A percentile compares a stretch with the other conserved stretches of the same genome.
Evolutionary conservation across 2,888 invertebrate genomes (phyloP).

Genomic region (Drosophila pseudotalamancana): DNA sequence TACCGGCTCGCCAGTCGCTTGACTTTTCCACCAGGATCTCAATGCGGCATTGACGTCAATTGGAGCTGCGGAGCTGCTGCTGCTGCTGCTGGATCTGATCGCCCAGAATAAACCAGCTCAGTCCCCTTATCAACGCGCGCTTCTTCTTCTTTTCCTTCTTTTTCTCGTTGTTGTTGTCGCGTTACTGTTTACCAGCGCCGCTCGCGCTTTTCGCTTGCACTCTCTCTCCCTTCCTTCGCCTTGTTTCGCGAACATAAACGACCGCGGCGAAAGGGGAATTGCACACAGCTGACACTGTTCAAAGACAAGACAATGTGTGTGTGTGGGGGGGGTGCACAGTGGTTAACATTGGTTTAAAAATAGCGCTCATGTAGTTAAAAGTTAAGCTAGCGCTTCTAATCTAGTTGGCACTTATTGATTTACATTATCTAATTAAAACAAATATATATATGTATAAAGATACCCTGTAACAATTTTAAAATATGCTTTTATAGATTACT

Average conservation of each 20-base stretch:
- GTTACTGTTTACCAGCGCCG: constrained; percentile 41
- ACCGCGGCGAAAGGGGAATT: constrained; percentile 3
- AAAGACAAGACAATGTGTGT: background rate
- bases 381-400: background rate
- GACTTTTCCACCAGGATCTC: constrained; percentile 71
- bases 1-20: constrained; percentile 58
- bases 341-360: constrained; percentile 2
- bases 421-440: background rate
- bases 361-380: background rate
- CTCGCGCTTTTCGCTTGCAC: background rate
- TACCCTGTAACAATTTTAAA: constrained; percentile 17
- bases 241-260: background rate
- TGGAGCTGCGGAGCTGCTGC: constrained; percentile 8
- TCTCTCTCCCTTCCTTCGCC: background rate
- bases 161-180: constrained; percentile 20
- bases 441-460: background rate
- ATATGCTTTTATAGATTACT: too few species aligned
- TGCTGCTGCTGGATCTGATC: constrained; percentile 20
- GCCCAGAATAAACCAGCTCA: constrained; percentile 32
- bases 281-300: background rate
- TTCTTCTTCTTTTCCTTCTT: background rate
- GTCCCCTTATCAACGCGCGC: constrained; percentile 42
- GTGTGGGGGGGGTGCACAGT: background rate
- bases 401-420: background rate
- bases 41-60: constrained; percentile 67